Evolutionary conservation across 2,113 vertebrate genomes (phyloP).

Genomic region (Lethenteron camtschaticum): DNA sequence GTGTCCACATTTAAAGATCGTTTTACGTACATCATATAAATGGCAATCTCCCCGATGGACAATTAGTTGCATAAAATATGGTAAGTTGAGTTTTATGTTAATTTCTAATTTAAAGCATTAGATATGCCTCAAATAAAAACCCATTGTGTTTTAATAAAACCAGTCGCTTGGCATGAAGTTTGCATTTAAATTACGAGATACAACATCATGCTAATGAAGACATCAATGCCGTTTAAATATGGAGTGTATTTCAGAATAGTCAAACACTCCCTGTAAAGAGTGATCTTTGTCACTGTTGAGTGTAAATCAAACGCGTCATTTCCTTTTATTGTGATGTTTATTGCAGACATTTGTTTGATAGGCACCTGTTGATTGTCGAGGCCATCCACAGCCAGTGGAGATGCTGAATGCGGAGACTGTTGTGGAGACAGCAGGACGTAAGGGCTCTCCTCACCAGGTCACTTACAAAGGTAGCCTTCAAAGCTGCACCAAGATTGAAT

Average conservation of each 20-base stretch:
- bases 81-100: too few species aligned
- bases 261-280: not conserved
- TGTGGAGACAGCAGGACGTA: not conserved
- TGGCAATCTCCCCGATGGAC: too few species aligned
- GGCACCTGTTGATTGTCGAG: too few species aligned
- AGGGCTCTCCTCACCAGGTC: not conserved
- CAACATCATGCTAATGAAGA: not conserved
- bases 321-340: not conserved
- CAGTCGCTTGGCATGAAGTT: too few species aligned
- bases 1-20: too few species aligned
- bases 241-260: not conserved
- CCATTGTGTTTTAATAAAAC: too few species aligned
- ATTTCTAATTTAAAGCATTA: too few species aligned
- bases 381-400: not conserved
- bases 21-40: too few species aligned
- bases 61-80: too few species aligned
- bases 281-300: not conserved
- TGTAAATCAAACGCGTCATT: not conserved
- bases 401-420: not conserved
- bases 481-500: too few species aligned
- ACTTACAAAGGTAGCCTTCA: not conserved
- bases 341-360: not conserved
- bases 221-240: not conserved
- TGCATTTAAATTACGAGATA: too few species aligned
- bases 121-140: too few species aligned